Evolutionary conservation across 1,140 invertebrate genomes (phyloP).

Genomic region (Panonychus citri): DNA sequence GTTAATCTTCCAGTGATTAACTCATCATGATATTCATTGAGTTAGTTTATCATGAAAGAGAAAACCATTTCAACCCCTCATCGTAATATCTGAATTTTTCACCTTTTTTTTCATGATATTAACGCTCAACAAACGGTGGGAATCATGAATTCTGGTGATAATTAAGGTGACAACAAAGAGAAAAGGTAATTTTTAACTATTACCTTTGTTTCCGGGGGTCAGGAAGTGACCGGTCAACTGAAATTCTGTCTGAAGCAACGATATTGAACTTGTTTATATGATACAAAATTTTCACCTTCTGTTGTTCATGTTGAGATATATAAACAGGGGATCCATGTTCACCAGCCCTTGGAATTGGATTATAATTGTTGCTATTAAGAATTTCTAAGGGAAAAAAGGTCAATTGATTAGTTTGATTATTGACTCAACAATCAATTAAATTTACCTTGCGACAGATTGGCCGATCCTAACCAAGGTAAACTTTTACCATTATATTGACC

Average conservation of each 20-base stretch:
- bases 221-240: conserved; percentile 65
- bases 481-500: conserved; percentile 54
- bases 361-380: conserved; percentile 55
- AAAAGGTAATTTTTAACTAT: conserved; percentile 10
- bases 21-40: too few relatives aligned
- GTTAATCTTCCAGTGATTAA: too few relatives aligned
- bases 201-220: conserved; percentile 54
- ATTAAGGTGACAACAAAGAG: too few relatives aligned
- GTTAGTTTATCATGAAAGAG: too few relatives aligned
- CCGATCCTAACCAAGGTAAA: conserved; percentile 26
- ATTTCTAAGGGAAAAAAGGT: conserved; percentile 32
- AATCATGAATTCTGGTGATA: too few relatives aligned
- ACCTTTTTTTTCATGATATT: background rate
- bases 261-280: conserved; percentile 72
- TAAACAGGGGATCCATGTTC: conserved; percentile 54
- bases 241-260: conserved; percentile 69
- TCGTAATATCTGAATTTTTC: too few relatives aligned
- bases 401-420: too few relatives aligned
- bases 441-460: conserved; percentile 44
- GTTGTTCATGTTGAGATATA: conserved; percentile 43
- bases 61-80: too few relatives aligned
- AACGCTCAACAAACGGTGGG: too few relatives aligned
- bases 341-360: conserved; percentile 45
- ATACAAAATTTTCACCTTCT: conserved; percentile 52
- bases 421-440: background rate